Conservation (phyloP, 2,797 vertebrate genomes). For the Triplophysa yarkandensis region DNA sequence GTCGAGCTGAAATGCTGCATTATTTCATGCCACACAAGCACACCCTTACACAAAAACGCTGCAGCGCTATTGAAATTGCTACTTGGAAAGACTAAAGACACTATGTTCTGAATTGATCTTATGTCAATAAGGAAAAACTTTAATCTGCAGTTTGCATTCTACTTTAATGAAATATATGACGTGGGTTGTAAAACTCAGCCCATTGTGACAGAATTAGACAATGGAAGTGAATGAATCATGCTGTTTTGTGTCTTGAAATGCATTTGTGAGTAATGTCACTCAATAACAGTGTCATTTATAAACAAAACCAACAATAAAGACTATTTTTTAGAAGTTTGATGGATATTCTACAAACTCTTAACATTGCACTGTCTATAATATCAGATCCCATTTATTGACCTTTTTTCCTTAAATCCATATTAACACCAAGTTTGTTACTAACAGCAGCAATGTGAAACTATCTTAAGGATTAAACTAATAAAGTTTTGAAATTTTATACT, state of each 20-base stretch:
- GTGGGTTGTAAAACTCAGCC: not conserved
- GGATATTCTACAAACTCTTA: no score
- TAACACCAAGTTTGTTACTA: no score
- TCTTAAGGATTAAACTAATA: no score
- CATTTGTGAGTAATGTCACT: not conserved
- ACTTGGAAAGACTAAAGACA: not conserved
- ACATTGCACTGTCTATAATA: no score
- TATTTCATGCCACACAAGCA: conserved; percentile 64
- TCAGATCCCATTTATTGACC: not conserved
- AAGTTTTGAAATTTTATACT: no score
- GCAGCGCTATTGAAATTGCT: conserved; percentile 3
- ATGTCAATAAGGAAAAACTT: not conserved
- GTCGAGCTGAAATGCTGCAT: conserved; percentile 67
- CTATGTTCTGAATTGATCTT: not conserved
- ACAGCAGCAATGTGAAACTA: no score
- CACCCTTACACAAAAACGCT: not conserved
- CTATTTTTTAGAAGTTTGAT: no score
- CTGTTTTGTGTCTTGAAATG: conserved; percentile 28
- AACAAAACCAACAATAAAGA: no score
- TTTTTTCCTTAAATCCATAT: no score
- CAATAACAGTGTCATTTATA: no score
- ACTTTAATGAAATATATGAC: not conserved
- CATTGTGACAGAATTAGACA: not conserved
- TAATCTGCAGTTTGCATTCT: not conserved
- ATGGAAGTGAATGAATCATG: conserved; percentile 5